Conservation (phyloP, 2,888 invertebrate genomes). For the Leucophenga montana region DNA sequence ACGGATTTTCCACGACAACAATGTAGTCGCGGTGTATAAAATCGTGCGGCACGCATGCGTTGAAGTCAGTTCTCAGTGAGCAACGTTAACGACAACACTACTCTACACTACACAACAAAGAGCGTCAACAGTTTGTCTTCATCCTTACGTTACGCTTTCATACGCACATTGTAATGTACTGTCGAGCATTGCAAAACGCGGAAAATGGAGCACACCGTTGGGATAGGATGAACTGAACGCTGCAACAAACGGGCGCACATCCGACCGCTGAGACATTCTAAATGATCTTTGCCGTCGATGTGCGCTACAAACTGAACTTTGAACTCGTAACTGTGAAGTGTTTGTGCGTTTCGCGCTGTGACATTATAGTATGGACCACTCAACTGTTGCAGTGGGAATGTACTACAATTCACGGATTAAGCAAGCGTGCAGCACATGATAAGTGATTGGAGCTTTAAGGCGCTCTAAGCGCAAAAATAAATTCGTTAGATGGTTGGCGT, state of each 20-base stretch:
- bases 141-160: slow-evolving; percentile 39
- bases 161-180: neutral
- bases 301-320: neutral
- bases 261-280: neutral
- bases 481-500: slow-evolving; percentile 40
- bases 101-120: slow-evolving; percentile 37
- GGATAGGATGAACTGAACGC: slow-evolving; percentile 20
- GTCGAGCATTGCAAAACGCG: slow-evolving; percentile 5
- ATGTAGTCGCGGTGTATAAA: slow-evolving; percentile 47
- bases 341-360: neutral
- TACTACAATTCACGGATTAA: neutral
- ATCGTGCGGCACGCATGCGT: slow-evolving; percentile 35
- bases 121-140: slow-evolving; percentile 32
- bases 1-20: slow-evolving; percentile 32
- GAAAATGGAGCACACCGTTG: slow-evolving; percentile 41
- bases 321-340: slow-evolving; percentile 25
- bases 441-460: slow-evolving; percentile 52
- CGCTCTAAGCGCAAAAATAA: slow-evolving; percentile 51
- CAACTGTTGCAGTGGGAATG: neutral
- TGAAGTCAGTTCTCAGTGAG: slow-evolving; percentile 50
- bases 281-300: slow-evolving; percentile 8
- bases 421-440: slow-evolving; percentile 21
- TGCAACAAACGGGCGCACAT: slow-evolving; percentile 18
- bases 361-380: neutral
- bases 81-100: slow-evolving; percentile 44